Percentiles rank a stretch among this genome's conserved stretches.
Evolutionary conservation across 2,797 vertebrate species (phyloP).

Genomic region (Ibycter americanus): DNA sequence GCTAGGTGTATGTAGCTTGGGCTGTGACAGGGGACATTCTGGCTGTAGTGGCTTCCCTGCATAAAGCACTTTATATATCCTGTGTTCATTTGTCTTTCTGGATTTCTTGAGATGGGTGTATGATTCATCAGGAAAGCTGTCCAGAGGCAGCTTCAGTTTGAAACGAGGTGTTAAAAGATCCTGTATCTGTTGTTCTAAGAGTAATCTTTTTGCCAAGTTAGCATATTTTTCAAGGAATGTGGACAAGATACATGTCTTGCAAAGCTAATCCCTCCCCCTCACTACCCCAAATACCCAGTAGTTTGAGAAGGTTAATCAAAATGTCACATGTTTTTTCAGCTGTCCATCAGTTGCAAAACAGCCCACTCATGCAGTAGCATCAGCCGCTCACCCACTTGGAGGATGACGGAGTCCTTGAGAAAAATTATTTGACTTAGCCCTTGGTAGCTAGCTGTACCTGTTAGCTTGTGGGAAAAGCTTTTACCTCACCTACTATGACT

Average conservation of each 20-base stretch:
- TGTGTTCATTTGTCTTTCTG: neutral
- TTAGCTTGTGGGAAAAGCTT: neutral
- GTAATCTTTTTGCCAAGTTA: neutral
- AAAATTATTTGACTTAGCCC: neutral
- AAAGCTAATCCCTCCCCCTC: neutral
- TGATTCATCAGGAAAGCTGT: neutral
- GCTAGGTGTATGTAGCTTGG: neutral
- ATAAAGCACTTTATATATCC: rapidly evolving
- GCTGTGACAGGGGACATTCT: neutral
- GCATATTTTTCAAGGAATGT: neutral
- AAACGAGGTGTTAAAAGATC: neutral
- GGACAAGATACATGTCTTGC: neutral
- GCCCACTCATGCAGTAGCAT: neutral
- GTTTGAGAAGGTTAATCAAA: neutral
- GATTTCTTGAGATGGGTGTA: rapidly evolving
- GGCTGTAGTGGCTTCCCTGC: neutral
- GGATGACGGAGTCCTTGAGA: neutral
- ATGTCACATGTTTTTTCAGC: neutral
- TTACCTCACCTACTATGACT: neutral
- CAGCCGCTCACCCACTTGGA: neutral
- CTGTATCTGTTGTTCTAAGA: neutral
- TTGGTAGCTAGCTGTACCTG: neutral
- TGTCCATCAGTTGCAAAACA: neutral
- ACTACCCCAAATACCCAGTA: neutral
- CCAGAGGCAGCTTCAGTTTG: neutral